These are phyloP conservation scores for Larimichthys polyactis DNA, from an alignment of 2,113 vertebrate species.

Conservation along the genomic window DNA sequence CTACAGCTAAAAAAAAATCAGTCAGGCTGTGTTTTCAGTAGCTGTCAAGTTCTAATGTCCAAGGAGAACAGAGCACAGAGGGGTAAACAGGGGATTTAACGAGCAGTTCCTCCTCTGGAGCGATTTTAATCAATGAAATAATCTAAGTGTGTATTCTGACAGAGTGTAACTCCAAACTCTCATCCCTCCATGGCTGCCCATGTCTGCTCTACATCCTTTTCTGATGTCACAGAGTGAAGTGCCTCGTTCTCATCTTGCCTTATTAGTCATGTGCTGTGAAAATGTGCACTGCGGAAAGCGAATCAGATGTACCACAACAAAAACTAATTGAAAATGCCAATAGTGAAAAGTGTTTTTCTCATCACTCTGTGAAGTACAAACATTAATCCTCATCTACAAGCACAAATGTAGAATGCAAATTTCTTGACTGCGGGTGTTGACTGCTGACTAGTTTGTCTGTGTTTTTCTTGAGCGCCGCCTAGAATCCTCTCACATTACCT, in stretches of 20 bases:
- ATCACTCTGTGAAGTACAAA: not conserved
- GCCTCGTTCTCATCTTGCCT: not conserved
- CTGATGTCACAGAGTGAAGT: not conserved
- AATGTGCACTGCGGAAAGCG: not conserved
- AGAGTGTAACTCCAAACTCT: slow-evolving; percentile 1
- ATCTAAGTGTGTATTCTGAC: not conserved
- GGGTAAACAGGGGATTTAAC: slow-evolving; percentile 14
- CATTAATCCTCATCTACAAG: slow-evolving; percentile 33
- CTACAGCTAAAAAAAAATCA: not conserved
- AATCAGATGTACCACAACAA: slow-evolving; percentile 9
- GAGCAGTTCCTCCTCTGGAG: not conserved
- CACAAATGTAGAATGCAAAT: slow-evolving; percentile 17
- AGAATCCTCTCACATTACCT: slow-evolving; percentile 83
- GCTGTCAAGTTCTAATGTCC: not conserved
- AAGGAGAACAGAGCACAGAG: not conserved
- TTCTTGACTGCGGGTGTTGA: not conserved
- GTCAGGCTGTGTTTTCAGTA: slow-evolving; percentile 1
- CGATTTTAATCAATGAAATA: slow-evolving; percentile 8
- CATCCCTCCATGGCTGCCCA: not conserved
- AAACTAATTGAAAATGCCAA: slow-evolving; percentile 45
- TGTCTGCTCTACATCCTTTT: not conserved
- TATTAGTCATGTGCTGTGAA: not conserved
- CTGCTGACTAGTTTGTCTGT: not conserved
- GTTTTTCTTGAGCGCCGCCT: not conserved
- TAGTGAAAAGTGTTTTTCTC: slow-evolving; percentile 10